Conservation (phyloP, 2,797 vertebrate genomes). For the Notolabrus celidotus region DNA sequence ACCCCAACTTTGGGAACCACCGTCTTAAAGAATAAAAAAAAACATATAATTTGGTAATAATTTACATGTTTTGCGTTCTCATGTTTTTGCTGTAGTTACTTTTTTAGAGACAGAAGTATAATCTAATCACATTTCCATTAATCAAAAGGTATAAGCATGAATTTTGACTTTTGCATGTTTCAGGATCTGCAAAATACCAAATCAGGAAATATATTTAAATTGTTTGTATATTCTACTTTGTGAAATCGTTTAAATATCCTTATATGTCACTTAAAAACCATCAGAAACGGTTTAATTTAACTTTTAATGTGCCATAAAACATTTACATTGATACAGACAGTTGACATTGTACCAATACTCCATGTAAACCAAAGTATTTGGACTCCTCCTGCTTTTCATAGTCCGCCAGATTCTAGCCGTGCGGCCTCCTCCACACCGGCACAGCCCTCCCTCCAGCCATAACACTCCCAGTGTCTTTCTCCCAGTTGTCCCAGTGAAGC, state of each 20-base stretch:
- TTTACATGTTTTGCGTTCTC: too few species aligned
- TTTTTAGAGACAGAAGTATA: too few species aligned
- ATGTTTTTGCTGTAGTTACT: too few species aligned
- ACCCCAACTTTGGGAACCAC: too few species aligned
- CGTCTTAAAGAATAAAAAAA: too few species aligned
- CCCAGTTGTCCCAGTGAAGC: conserved; percentile 66
- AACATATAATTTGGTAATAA: too few species aligned
- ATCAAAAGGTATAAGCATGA: too few species aligned
- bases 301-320: conserved; percentile 26
- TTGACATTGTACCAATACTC: conserved; percentile 33
- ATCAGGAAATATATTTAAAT: background rate
- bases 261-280: conserved; percentile 6
- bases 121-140: too few species aligned
- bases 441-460: conserved; percentile 51
- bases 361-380: conserved; percentile 45
- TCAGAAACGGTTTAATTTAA: conserved; percentile 33
- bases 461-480: conserved; percentile 69
- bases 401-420: conserved; percentile 39
- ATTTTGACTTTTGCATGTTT: too few species aligned
- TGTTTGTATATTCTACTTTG: background rate
- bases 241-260: background rate
- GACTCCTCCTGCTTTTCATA: conserved; percentile 24
- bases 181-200: too few species aligned
- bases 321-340: conserved; percentile 7
- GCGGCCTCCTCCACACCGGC: conserved; percentile 41